These are phyloP conservation scores for Merops nubicus DNA, from an alignment of 2,113 vertebrate genomes.

Conservation along the genomic window DNA sequence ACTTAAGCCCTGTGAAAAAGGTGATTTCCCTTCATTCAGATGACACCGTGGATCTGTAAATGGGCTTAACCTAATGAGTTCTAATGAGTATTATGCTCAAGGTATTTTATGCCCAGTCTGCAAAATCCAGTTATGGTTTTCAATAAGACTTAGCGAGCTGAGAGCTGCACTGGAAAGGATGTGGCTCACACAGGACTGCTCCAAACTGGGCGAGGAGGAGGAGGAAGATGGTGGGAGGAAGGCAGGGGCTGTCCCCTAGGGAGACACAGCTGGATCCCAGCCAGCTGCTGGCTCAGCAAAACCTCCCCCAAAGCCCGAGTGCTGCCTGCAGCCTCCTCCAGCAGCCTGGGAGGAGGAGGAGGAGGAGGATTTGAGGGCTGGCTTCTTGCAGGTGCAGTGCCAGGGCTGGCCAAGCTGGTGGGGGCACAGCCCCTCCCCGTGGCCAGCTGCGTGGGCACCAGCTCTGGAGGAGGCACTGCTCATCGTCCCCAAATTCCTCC, in stretches of 20 bases:
- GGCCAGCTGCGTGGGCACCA: accelerated
- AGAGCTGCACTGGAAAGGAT: background rate
- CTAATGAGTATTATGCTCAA: background rate
- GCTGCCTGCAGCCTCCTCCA: background rate
- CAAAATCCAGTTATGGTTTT: background rate
- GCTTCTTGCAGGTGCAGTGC: background rate
- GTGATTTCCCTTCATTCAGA: background rate
- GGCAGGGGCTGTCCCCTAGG: background rate
- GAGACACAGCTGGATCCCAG: background rate
- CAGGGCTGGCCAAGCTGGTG: background rate
- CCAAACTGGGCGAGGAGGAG: background rate
- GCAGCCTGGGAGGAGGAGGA: background rate
- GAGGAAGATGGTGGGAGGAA: background rate
- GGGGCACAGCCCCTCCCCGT: background rate
- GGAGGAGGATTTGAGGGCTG: no score
- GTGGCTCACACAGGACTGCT: accelerated
- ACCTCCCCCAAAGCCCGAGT: background rate
- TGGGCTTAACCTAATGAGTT: conserved; percentile 19
- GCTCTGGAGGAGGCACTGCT: background rate
- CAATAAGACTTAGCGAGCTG: background rate
- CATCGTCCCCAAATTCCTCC: background rate
- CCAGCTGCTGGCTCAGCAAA: background rate
- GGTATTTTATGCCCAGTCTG: background rate
- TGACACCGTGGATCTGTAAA: background rate
- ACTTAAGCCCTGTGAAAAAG: background rate